These are phyloP conservation scores for Alcedo atthis DNA, from an alignment of 2,797 vertebrate species.

Conservation along the genomic window DNA sequence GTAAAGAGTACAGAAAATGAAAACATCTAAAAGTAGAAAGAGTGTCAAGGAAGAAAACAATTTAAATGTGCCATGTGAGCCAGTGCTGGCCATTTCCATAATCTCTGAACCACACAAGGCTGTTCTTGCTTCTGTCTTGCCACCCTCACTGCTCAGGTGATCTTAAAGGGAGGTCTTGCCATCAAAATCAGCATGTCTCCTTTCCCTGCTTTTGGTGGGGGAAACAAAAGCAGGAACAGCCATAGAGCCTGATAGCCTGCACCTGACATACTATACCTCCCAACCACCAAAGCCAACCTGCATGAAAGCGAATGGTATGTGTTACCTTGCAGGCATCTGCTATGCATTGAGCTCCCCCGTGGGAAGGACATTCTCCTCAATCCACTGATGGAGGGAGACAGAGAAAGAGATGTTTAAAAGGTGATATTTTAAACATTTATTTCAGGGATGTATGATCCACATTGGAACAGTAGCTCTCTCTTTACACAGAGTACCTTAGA, in stretches of 20 bases:
- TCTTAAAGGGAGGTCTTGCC: background rate
- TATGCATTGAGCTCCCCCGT: background rate
- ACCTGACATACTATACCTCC: background rate
- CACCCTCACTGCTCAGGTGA: background rate
- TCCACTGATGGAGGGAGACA: background rate
- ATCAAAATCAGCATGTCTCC: background rate
- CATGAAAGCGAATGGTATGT: rapidly evolving
- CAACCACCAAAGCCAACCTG: background rate
- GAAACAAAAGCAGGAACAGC: background rate
- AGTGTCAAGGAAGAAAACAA: background rate
- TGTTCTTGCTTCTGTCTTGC: background rate
- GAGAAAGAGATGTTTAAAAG: background rate
- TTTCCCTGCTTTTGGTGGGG: background rate
- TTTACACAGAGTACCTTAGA: background rate
- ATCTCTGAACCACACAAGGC: background rate
- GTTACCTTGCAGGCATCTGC: background rate
- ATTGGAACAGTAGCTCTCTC: background rate
- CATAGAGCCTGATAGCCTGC: background rate
- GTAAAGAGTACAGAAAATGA: background rate
- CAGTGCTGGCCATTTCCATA: background rate
- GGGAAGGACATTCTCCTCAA: background rate
- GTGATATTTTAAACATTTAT: background rate
- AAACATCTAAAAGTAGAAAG: background rate
- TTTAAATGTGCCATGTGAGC: background rate
- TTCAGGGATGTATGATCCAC: background rate